phyloP scores from a whole-genome alignment of 2,888 invertebrate genomes.

The Orthosia cruda region DNA sequence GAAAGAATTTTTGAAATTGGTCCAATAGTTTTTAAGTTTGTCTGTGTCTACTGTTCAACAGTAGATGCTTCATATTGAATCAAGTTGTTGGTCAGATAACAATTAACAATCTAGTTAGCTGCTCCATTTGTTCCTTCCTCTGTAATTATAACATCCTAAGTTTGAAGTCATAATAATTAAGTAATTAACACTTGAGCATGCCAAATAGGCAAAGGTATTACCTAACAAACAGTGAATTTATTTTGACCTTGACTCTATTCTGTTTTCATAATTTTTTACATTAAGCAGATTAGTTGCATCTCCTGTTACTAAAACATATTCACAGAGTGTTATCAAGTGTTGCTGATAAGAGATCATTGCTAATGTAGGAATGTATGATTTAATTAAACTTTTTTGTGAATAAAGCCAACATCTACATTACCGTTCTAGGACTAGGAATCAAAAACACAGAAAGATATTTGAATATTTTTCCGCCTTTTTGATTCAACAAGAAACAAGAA shows the following conservation, averaged over 20 bases:
- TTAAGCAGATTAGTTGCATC: conserved; percentile 27
- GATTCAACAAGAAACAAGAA: too few species aligned
- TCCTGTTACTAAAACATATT: conserved; percentile 35
- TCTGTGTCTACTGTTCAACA: not conserved
- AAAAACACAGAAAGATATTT: not conserved
- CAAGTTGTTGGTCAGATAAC: not conserved
- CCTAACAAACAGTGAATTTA: not conserved
- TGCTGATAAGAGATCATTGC: conserved; percentile 33
- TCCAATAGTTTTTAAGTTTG: too few species aligned
- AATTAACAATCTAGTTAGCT: not conserved
- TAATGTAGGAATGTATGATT: conserved; percentile 3
- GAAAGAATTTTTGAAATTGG: too few species aligned
- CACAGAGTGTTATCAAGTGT: conserved; percentile 36
- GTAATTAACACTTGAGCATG: conserved; percentile 8
- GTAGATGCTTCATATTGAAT: not conserved
- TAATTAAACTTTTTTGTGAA: not conserved
- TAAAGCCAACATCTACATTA: not conserved
- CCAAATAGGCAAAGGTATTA: not conserved
- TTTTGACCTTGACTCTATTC: conserved; percentile 25
- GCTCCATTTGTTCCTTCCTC: conserved; percentile 1
- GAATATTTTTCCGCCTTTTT: too few species aligned
- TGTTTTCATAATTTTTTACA: conserved; percentile 6
- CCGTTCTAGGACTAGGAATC: not conserved
- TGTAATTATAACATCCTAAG: conserved; percentile 11
- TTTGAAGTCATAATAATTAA: conserved; percentile 16